Conservation (phyloP, 2,797 vertebrate species). For the Pelodytes ibericus region DNA sequence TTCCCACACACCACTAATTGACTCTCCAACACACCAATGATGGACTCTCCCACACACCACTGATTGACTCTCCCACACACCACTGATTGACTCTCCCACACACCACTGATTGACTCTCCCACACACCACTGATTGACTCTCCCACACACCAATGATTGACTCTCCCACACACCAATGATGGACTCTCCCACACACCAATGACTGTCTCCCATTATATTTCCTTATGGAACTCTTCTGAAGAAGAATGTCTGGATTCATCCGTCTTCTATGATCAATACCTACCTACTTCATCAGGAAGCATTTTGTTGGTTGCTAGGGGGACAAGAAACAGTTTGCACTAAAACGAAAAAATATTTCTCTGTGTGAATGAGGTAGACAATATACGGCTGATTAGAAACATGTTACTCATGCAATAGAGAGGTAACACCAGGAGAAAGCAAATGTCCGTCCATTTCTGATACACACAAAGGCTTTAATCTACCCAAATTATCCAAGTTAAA, state of each 20-base stretch:
- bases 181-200: too few relatives aligned
- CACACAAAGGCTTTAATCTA: slow-evolving; percentile 61
- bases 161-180: too few relatives aligned
- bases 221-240: background rate
- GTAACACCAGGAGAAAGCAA: slow-evolving; percentile 42
- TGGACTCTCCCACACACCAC: too few relatives aligned
- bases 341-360: slow-evolving; percentile 17
- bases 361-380: slow-evolving; percentile 14
- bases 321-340: slow-evolving; percentile 25
- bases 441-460: slow-evolving; percentile 29
- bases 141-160: too few relatives aligned
- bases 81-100: too few relatives aligned
- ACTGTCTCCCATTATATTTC: too few relatives aligned
- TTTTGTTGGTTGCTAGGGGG: slow-evolving; percentile 39
- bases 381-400: slow-evolving; percentile 7
- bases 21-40: too few relatives aligned
- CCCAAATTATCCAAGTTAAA: slow-evolving; percentile 65
- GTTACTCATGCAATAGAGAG: slow-evolving; percentile 48
- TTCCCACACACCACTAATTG: too few relatives aligned
- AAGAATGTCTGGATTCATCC: slow-evolving; percentile 18
- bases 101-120: too few relatives aligned
- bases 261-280: background rate
- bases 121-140: too few relatives aligned
- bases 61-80: too few relatives aligned
- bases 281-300: slow-evolving; percentile 27